Evolutionary conservation across 2,113 vertebrate genomes (phyloP).

Genomic region (Sterrhoptilus dennistouni): DNA sequence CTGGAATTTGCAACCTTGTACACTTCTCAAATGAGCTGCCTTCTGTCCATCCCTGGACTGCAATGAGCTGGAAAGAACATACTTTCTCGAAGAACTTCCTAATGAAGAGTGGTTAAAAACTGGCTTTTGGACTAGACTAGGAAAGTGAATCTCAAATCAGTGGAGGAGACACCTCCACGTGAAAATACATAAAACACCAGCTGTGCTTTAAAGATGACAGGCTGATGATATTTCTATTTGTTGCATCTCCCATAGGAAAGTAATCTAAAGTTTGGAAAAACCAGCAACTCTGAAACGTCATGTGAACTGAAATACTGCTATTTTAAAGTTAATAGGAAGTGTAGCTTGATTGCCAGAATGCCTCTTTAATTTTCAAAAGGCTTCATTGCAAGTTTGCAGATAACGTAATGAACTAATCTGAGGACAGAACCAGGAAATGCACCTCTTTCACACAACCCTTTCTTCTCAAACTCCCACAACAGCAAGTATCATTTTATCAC

Average conservation of each 20-base stretch:
- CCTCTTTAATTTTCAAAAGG: not conserved
- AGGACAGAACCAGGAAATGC: not conserved
- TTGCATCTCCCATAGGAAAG: not conserved
- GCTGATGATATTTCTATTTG: not conserved
- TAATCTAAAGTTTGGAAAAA: not conserved
- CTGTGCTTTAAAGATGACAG: not conserved
- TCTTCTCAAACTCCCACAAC: not conserved
- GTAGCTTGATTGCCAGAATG: not conserved
- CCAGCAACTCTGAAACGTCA: not conserved
- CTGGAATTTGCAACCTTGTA: not conserved
- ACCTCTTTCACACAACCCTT: not conserved
- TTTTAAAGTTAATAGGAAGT: not conserved
- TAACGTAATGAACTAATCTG: not conserved
- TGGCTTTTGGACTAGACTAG: not conserved
- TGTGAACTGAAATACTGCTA: not conserved
- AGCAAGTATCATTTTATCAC: not conserved
- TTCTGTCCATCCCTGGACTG: not conserved
- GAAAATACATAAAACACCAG: not conserved
- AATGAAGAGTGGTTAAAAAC: not conserved
- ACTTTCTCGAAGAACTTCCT: not conserved
- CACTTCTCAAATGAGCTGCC: not conserved
- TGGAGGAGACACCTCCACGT: not conserved
- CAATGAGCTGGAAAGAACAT: not conserved
- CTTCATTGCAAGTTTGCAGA: not conserved
- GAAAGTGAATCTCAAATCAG: not conserved